A percentile compares a stretch with the other conserved stretches of the same genome.
These are phyloP conservation scores for Nyctalus aviator DNA, from an alignment of 2,797 vertebrate species.

Conservation along the genomic window DNA sequence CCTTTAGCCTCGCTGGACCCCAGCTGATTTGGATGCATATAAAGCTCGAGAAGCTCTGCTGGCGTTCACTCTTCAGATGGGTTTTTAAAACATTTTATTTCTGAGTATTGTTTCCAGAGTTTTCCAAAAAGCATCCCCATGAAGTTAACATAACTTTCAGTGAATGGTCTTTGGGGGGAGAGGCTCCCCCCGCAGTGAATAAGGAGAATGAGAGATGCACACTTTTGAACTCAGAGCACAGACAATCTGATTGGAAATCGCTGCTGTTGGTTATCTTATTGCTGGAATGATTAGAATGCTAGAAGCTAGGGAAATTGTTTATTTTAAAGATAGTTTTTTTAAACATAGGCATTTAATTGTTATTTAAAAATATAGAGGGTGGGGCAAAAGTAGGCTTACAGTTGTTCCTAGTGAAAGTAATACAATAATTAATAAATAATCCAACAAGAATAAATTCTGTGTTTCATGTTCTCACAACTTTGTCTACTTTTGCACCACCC, in stretches of 20 bases:
- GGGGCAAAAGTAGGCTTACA: too few relatives aligned
- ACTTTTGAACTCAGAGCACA: slow-evolving; percentile 21
- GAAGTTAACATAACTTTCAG: neutral
- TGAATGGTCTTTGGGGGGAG: neutral
- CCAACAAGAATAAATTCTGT: too few relatives aligned
- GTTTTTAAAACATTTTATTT: slow-evolving; percentile 36
- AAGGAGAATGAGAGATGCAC: neutral
- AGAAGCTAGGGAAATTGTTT: slow-evolving; percentile 26
- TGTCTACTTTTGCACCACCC: too few relatives aligned
- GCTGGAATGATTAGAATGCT: slow-evolving; percentile 12
- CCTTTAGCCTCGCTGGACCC: neutral
- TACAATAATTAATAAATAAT: too few relatives aligned
- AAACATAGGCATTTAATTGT: neutral
- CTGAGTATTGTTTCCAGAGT: slow-evolving; percentile 7
- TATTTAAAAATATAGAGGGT: slow-evolving; percentile 20
- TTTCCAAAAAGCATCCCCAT: neutral
- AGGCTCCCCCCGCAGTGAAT: neutral
- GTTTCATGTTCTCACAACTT: too few relatives aligned
- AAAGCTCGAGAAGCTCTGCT: neutral
- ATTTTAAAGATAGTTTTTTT: slow-evolving; percentile 47
- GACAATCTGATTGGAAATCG: slow-evolving; percentile 30
- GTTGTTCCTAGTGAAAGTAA: too few relatives aligned
- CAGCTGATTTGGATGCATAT: neutral
- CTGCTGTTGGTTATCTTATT: slow-evolving; percentile 44
- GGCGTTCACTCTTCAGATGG: neutral